Percentiles rank a stretch among this genome's conserved stretches.
Evolutionary conservation across 2,888 invertebrate genomes (phyloP).

Genomic region (Napeogenes sylphis): DNA sequence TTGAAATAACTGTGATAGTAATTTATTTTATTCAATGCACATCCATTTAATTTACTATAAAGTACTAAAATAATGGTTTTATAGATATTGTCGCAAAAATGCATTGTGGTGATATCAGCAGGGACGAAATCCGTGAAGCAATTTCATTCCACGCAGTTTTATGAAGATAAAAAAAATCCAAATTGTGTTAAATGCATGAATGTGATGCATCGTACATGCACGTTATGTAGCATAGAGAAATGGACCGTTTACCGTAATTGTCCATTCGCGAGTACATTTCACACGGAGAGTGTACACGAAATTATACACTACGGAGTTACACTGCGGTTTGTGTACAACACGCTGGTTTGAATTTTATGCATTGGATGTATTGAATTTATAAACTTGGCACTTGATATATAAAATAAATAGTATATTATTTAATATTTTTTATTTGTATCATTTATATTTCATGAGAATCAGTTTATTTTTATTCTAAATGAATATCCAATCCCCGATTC

Average conservation of each 20-base stretch:
- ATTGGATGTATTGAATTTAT: conserved; percentile 9
- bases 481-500: too few relatives aligned
- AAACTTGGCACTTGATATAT: conserved; percentile 2
- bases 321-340: conserved; percentile 18
- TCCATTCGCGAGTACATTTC: conserved; percentile 53
- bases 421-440: neutral
- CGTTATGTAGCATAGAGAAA: conserved; percentile 40
- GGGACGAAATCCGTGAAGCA: conserved; percentile 3
- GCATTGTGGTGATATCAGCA: neutral
- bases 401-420: conserved; percentile 6
- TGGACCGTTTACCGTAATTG: conserved; percentile 54
- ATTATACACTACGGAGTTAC: conserved; percentile 47
- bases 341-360: conserved; percentile 5
- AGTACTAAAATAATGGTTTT: neutral
- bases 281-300: conserved; percentile 43
- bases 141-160: neutral
- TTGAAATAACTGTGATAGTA: too few relatives aligned
- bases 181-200: conserved; percentile 15
- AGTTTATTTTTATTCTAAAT: neutral
- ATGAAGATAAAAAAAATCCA: conserved; percentile 1
- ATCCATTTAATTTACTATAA: neutral
- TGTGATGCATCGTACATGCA: conserved; percentile 22
- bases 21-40: neutral
- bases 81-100: neutral
- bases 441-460: neutral